Conservation (phyloP, 2,113 vertebrate species). For the Siphamia tubifer region DNA sequence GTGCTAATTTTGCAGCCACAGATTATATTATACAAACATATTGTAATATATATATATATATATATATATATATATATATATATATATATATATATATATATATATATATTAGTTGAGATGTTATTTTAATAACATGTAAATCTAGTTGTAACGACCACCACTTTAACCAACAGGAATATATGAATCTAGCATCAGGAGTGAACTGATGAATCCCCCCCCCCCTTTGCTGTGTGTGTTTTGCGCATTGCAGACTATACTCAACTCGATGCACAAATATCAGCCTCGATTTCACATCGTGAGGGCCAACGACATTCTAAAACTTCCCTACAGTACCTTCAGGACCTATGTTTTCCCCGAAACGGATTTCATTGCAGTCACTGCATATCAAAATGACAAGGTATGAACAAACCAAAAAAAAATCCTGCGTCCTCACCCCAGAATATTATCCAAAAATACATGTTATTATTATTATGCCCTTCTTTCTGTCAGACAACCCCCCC, state of each 20-base stretch:
- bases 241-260: slow-evolving; percentile 90
- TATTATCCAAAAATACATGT: not conserved
- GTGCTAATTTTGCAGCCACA: too few relatives aligned
- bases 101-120: not conserved
- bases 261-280: slow-evolving; percentile 99
- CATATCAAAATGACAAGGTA: slow-evolving; percentile 99
- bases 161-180: too few relatives aligned
- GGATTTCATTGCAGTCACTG: slow-evolving; percentile 97
- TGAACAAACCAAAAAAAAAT: slow-evolving; percentile 33
- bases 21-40: too few relatives aligned
- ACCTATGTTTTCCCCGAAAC: slow-evolving; percentile 98
- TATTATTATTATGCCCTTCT: not conserved
- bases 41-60: too few relatives aligned
- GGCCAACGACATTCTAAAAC: slow-evolving; percentile 97
- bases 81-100: too few relatives aligned
- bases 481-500: not conserved
- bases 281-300: slow-evolving; percentile 97
- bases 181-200: not conserved
- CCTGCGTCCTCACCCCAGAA: not conserved
- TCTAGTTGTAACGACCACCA: not conserved
- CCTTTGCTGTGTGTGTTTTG: slow-evolving; percentile 7
- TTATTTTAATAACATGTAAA: not conserved
- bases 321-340: slow-evolving; percentile 97
- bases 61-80: too few relatives aligned
- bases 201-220: not conserved